Percentiles rank a stretch among this genome's conserved stretches.
Conservation (phyloP, 2,797 vertebrate genomes). For the Poeciliopsis gracilis region DNA sequence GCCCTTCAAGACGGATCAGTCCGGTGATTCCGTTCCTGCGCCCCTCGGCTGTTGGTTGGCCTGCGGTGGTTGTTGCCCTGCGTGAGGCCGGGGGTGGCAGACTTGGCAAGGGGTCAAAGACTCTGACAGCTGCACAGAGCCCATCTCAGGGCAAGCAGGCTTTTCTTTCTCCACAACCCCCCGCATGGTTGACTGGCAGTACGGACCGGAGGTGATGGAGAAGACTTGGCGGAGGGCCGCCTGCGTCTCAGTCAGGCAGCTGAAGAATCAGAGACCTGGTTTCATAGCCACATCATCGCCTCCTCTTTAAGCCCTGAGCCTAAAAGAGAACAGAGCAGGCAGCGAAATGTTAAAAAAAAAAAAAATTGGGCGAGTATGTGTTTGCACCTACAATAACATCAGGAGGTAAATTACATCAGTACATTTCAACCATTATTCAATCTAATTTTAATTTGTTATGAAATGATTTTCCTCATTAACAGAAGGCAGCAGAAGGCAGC, state of each 20-base stretch:
- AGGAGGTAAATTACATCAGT: slow-evolving; percentile 7
- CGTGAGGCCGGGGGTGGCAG: slow-evolving; percentile 38
- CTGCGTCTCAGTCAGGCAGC: slow-evolving; percentile 30
- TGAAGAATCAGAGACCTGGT: slow-evolving; percentile 18
- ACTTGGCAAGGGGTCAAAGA: slow-evolving; percentile 30
- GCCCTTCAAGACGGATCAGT: slow-evolving; percentile 14
- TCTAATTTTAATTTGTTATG: slow-evolving; percentile 42
- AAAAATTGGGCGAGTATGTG: neutral
- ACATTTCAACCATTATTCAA: slow-evolving; percentile 24
- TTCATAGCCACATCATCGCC: slow-evolving; percentile 25
- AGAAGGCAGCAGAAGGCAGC: slow-evolving; percentile 32
- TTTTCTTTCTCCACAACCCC: slow-evolving; percentile 47
- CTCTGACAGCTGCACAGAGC: slow-evolving; percentile 65
- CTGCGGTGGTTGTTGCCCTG: slow-evolving; percentile 20
- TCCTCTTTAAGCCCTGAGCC: slow-evolving; percentile 3
- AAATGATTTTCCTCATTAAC: slow-evolving; percentile 44
- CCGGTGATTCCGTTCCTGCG: slow-evolving; percentile 14
- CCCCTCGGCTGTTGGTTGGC: slow-evolving; percentile 26
- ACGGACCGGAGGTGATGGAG: slow-evolving; percentile 46
- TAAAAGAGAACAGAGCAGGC: slow-evolving; percentile 22
- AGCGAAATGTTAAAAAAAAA: neutral
- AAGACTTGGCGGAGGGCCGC: slow-evolving; percentile 32
- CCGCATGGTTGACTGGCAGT: slow-evolving; percentile 47
- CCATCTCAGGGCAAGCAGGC: slow-evolving; percentile 39
- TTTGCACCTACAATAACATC: slow-evolving; percentile 11